phyloP scores from a whole-genome alignment of 2,888 invertebrate genomes.

The Sceliomorpha sp. region DNA sequence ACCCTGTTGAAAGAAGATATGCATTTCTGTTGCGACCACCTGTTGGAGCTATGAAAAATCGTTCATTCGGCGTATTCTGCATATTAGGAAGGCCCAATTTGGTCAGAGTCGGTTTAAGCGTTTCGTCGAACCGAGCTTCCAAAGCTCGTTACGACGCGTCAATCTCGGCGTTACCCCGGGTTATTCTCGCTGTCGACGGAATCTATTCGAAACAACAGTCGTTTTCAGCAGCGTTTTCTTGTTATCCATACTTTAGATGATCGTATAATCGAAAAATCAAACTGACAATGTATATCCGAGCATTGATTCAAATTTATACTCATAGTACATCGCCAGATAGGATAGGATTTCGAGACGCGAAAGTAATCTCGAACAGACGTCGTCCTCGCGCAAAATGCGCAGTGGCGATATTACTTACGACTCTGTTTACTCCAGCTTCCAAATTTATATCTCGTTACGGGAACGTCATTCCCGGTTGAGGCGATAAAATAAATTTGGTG shows the following conservation, averaged over 20 bases:
- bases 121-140: constrained; percentile 9
- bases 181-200: too few relatives aligned
- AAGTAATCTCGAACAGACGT: constrained; percentile 62
- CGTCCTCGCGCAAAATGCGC: constrained; percentile 61
- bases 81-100: constrained; percentile 38
- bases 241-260: constrained; percentile 28
- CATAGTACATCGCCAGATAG: constrained; percentile 48
- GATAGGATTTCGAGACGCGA: constrained; percentile 60
- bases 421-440: constrained; percentile 72
- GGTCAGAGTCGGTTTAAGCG: constrained; percentile 26
- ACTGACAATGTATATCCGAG: constrained; percentile 37
- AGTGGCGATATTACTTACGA: constrained; percentile 70
- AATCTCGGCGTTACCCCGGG: too few relatives aligned
- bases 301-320: constrained; percentile 53
- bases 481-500: constrained; percentile 73
- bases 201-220: neutral
- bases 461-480: constrained; percentile 72
- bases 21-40: constrained; percentile 56
- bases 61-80: constrained; percentile 52
- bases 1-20: constrained; percentile 55
- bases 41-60: constrained; percentile 55
- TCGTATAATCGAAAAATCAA: constrained; percentile 51
- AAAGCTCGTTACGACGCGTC: too few relatives aligned
- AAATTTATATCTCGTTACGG: constrained; percentile 77
- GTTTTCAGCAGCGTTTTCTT: neutral